phyloP scores from a whole-genome alignment of 2,113 vertebrate species.

The Orcinus orca region DNA sequence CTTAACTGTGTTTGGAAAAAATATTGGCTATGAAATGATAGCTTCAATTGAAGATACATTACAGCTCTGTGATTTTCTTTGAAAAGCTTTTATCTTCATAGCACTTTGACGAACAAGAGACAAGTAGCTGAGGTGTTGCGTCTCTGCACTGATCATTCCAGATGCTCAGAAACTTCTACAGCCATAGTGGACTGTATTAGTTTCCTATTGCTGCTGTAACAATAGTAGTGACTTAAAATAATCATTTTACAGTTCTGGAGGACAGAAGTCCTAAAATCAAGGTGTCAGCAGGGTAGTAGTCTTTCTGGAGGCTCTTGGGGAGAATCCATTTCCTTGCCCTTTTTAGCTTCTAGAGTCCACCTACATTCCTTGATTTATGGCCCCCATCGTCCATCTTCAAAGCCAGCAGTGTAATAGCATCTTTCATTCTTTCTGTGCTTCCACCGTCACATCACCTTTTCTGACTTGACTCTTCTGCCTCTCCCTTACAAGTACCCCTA shows the following conservation, averaged over 20 bases:
- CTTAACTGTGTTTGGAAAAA: slow-evolving; percentile 22
- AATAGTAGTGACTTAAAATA: neutral
- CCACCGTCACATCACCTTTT: neutral
- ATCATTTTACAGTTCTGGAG: neutral
- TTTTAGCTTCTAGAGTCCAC: neutral
- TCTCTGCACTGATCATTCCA: neutral
- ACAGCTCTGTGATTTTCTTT: neutral
- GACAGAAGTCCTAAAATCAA: neutral
- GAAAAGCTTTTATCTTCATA: neutral
- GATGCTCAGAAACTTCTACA: neutral
- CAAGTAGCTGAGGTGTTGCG: neutral
- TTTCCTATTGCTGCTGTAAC: neutral
- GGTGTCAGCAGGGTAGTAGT: neutral
- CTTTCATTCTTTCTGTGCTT: neutral
- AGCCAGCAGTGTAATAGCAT: neutral
- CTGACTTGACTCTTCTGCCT: neutral
- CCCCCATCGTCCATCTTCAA: neutral
- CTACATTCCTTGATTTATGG: neutral
- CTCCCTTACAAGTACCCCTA: neutral
- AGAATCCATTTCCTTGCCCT: neutral
- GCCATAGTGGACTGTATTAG: neutral
- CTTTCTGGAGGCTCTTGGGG: neutral
- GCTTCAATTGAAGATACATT: neutral
- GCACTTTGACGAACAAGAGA: neutral
- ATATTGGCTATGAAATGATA: neutral